These are phyloP conservation scores for Pteronotus mesoamericanus DNA, from an alignment of 2,797 vertebrate genomes.

Conservation along the genomic window DNA sequence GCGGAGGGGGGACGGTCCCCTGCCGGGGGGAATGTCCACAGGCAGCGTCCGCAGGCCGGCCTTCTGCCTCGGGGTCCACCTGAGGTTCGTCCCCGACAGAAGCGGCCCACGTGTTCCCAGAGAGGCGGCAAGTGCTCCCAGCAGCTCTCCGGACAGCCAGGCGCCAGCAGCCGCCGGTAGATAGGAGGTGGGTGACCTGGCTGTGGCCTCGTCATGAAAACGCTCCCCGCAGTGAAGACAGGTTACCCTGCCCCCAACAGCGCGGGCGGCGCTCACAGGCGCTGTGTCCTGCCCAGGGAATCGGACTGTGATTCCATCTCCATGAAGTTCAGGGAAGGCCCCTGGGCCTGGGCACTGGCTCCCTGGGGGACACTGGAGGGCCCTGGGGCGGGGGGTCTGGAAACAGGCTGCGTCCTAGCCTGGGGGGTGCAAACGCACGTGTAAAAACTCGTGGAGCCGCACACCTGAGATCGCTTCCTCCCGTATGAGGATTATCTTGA, in stretches of 20 bases:
- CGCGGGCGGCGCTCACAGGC: neutral
- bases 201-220: neutral
- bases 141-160: neutral
- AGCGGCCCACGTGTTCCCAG: rapidly evolving
- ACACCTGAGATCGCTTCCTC: neutral
- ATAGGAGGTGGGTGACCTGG: neutral
- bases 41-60: rapidly evolving
- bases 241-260: rapidly evolving
- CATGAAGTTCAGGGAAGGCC: neutral
- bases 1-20: neutral
- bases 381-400: neutral
- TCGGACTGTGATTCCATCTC: too few species aligned
- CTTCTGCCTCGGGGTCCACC: neutral
- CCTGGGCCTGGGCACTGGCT: rapidly evolving
- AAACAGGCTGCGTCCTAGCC: rapidly evolving
- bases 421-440: neutral
- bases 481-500: neutral
- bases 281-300: rapidly evolving
- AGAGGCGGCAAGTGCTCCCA: rapidly evolving
- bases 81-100: neutral
- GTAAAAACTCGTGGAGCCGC: neutral
- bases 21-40: rapidly evolving
- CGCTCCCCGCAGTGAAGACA: rapidly evolving
- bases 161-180: neutral
- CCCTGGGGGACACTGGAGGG: neutral